These are phyloP conservation scores for Ormyrus nitidulus DNA, from an alignment of 2,888 invertebrate genomes.

Conservation along the genomic window DNA sequence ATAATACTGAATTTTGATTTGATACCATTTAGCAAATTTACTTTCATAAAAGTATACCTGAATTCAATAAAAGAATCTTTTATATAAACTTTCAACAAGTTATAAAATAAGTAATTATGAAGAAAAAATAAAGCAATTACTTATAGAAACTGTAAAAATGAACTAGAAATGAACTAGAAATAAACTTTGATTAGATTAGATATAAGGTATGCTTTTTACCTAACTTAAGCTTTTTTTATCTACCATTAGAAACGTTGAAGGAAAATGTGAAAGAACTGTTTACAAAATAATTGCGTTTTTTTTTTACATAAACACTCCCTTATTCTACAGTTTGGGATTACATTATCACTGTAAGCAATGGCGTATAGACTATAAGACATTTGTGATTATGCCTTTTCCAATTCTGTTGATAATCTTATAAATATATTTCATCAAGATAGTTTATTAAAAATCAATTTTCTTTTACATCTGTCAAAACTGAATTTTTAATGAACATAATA, in stretches of 20 bases:
- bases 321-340: slow-evolving; percentile 53
- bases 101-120: too few species aligned
- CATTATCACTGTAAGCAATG: slow-evolving; percentile 46
- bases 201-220: background rate
- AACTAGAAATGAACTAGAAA: too few species aligned
- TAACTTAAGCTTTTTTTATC: slow-evolving; percentile 1
- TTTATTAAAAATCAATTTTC: slow-evolving; percentile 32
- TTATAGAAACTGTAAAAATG: too few species aligned
- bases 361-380: slow-evolving; percentile 22
- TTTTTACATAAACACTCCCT: slow-evolving; percentile 55
- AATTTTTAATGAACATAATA: too few species aligned
- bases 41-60: background rate
- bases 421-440: background rate
- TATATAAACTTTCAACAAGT: background rate
- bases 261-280: slow-evolving; percentile 68
- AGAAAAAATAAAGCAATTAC: too few species aligned
- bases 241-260: slow-evolving; percentile 20
- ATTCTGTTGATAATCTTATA: background rate
- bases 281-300: slow-evolving; percentile 59
- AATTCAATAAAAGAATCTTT: slow-evolving; percentile 11
- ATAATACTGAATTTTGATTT: slow-evolving; percentile 9
- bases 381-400: slow-evolving; percentile 14
- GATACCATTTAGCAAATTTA: slow-evolving; percentile 14
- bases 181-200: background rate
- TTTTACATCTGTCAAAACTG: too few species aligned